Base-by-base conservation (phyloP, 2,797 vertebrate genomes). In the Rhyacichthys aspro region DNA sequence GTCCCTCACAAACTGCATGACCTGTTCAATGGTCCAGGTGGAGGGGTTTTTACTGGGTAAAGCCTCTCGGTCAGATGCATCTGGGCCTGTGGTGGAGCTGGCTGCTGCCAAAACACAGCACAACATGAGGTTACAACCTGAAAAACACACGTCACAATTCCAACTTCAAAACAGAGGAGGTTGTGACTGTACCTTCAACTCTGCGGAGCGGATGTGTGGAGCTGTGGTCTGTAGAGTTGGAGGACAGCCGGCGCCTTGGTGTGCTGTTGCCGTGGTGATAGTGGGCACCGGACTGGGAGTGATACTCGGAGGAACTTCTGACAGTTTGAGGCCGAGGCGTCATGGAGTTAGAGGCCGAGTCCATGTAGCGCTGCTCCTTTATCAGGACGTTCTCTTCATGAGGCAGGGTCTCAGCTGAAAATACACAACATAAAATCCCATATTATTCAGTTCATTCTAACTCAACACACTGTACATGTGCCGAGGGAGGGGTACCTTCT, bases 21-120 rank as follows among this genome's bases (percentile, higher is more conserved):
- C 96, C 90, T 99, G 95, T 52, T 98, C 96, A 69, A 98, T 95
- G 70, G 95, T 94, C 97, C 97, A 99, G 62, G 84, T 90, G 1
- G 95, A 91, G 10, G 96, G 96, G 81, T 91, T 93, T 66, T 88
- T 92, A 61, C 75, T 85, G 70, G 82, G 70, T 54, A 71, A 72
- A 76, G 82, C 91, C 58, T 93, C 94, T 64, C 91, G 87, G 63
- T 94, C 94, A 7, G 92, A 84, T 8, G 60, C 79, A 58, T 96
- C 95, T 0, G 93, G 94, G 59, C 94, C 96, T 50, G 95, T 95
- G 78, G 95, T 96, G 63, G 95, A 97, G 89, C 93, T 96, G 84
- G 95, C 94, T 86, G 94, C 94, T 96, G 78, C 81, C 80, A 72
- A 64, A 11, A 17, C 46, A 63, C 9, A 60, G 52, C 6, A 73